Percentiles rank a stretch among this genome's conserved stretches.
These are phyloP conservation scores for Emydocephalus ijimae DNA, from an alignment of 2,113 vertebrate species.

Conservation along the genomic window DNA sequence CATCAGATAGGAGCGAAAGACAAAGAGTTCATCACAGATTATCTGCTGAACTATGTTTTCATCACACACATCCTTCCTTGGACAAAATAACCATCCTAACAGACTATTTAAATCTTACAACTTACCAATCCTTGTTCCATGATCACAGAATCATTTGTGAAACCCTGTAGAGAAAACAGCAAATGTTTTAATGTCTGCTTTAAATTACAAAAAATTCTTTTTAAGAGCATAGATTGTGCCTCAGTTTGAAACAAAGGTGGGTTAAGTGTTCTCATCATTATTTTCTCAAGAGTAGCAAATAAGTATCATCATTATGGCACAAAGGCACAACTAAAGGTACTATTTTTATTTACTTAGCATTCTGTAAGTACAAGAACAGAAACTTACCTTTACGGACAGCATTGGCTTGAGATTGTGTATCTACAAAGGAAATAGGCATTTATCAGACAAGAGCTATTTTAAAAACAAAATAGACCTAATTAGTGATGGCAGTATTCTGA, in stretches of 20 bases:
- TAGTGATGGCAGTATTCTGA: background rate
- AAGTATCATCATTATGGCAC: slow-evolving; percentile 75
- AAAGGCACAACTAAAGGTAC: slow-evolving; percentile 51
- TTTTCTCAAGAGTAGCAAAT: slow-evolving; percentile 83
- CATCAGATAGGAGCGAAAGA: slow-evolving; percentile 67
- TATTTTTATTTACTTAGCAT: background rate
- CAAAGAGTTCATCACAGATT: slow-evolving; percentile 40
- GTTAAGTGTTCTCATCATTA: slow-evolving; percentile 68
- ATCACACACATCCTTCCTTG: slow-evolving; percentile 51
- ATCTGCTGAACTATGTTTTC: slow-evolving; percentile 70
- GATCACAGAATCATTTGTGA: background rate
- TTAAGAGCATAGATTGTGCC: slow-evolving; percentile 43
- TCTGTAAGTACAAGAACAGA: background rate
- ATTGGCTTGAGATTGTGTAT: background rate
- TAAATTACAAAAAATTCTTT: fast-evolving
- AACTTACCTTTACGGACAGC: background rate
- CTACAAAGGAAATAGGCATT: background rate
- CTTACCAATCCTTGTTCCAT: slow-evolving; percentile 34
- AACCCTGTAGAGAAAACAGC: slow-evolving; percentile 21
- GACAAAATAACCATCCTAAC: background rate
- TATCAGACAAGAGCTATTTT: background rate
- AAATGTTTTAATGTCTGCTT: background rate
- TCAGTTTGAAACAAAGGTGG: slow-evolving; percentile 69
- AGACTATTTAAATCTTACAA: background rate
- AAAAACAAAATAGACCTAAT: background rate